These are phyloP conservation scores for Leucania comma DNA, from an alignment of 2,888 invertebrate species.

Conservation along the genomic window DNA sequence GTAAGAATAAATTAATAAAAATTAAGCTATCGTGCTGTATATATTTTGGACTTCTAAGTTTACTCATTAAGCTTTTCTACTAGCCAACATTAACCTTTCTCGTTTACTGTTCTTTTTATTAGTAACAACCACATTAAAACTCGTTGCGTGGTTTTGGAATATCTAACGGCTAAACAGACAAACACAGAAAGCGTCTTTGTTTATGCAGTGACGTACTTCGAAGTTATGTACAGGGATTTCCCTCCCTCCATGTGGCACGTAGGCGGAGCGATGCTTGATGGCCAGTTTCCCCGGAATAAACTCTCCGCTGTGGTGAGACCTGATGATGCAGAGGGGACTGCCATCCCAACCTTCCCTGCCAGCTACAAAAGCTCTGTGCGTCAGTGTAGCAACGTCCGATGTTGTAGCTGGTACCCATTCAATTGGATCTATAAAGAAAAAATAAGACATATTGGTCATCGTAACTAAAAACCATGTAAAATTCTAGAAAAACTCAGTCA, in stretches of 20 bases:
- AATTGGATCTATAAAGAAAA: conserved; percentile 66
- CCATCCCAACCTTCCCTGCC: conserved; percentile 86
- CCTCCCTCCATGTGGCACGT: conserved; percentile 79
- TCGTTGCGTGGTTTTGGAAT: no score
- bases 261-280: conserved; percentile 81
- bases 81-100: no score
- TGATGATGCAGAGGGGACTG: conserved; percentile 85
- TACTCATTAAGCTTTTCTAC: no score
- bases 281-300: conserved; percentile 85
- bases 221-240: conserved; percentile 86
- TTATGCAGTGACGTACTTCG: conserved; percentile 75
- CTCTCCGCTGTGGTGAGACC: conserved; percentile 83
- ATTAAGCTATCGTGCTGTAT: not conserved
- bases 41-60: no score
- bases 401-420: conserved; percentile 82
- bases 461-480: not conserved
- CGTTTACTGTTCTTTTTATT: no score
- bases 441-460: not conserved
- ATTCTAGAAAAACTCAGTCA: not conserved
- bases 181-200: not conserved
- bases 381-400: conserved; percentile 70
- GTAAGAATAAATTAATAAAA: not conserved
- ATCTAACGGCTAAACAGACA: no score
- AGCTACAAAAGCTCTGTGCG: conserved; percentile 79
- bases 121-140: no score